Evolutionary conservation across 2,113 vertebrate species (phyloP).

Genomic region (Pituophis catenifer): DNA sequence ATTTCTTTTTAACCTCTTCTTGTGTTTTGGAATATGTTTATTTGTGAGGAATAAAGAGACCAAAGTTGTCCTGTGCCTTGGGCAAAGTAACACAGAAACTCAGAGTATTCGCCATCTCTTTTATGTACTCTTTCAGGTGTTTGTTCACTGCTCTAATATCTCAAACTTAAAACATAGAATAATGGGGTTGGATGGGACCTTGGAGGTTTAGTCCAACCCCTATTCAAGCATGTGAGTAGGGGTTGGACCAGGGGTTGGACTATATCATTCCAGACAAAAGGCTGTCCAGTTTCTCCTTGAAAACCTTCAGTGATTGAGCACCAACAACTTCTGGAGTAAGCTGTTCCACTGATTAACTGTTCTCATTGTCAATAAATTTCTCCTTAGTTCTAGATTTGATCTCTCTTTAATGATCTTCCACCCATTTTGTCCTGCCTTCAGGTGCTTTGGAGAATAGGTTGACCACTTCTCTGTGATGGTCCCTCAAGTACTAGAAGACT

Average conservation of each 20-base stretch:
- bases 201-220: no score
- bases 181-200: no score
- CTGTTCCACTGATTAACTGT: no score
- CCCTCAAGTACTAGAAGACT: background rate
- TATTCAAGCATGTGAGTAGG: no score
- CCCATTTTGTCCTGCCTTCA: background rate
- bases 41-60: background rate
- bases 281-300: no score
- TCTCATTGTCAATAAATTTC: no score
- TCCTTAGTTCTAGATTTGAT: background rate
- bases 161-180: background rate
- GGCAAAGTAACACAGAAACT: background rate
- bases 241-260: no score
- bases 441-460: background rate
- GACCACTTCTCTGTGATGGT: background rate
- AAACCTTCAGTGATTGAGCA: no score
- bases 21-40: background rate
- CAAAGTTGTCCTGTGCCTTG: background rate
- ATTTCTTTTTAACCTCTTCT: background rate
- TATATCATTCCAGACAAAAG: no score
- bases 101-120: background rate
- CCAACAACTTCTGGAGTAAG: no score
- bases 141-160: background rate
- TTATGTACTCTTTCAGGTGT: background rate
- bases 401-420: background rate